Evolutionary conservation across 2,888 invertebrate genomes (phyloP).

Genomic region (Drosophila paramelanica): DNA sequence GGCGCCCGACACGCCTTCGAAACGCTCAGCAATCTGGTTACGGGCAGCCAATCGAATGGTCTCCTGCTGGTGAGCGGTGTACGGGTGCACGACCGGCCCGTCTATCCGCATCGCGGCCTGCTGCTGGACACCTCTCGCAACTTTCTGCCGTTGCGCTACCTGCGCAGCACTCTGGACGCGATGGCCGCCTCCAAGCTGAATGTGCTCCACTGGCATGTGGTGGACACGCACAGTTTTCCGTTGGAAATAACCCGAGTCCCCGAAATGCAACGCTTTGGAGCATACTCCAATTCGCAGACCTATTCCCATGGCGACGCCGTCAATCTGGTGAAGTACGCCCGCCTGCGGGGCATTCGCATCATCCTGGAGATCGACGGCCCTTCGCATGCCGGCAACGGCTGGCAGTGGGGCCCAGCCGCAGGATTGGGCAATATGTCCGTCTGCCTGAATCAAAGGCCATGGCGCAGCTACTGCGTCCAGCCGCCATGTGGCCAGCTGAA

Average conservation of each 20-base stretch:
- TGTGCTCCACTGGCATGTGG: conserved; percentile 96
- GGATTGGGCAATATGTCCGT: conserved; percentile 88
- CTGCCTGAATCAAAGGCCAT: conserved; percentile 89
- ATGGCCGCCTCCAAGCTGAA: conserved; percentile 96
- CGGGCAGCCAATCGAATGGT: conserved; percentile 85
- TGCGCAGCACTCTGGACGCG: conserved; percentile 90
- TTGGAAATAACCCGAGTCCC: conserved; percentile 91
- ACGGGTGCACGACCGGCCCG: conserved; percentile 91
- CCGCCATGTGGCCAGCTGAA: conserved; percentile 95
- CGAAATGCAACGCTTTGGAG: conserved; percentile 90
- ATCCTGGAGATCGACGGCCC: conserved; percentile 96
- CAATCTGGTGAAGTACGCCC: conserved; percentile 91
- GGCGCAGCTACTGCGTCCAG: conserved; percentile 90
- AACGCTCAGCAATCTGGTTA: conserved; percentile 90
- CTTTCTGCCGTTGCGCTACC: conserved; percentile 90
- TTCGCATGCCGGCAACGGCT: conserved; percentile 93
- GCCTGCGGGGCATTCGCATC: conserved; percentile 92
- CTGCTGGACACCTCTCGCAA: conserved; percentile 95
- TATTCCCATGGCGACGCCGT: conserved; percentile 89
- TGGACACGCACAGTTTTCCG: conserved; percentile 97
- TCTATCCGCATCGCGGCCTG: conserved; percentile 93
- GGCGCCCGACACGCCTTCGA: conserved; percentile 92
- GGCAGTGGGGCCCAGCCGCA: conserved; percentile 90
- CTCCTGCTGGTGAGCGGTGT: conserved; percentile 88
- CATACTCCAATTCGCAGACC: conserved; percentile 89